Conservation (phyloP, 2,113 vertebrate species). For the Aegotheles bennettii region DNA sequence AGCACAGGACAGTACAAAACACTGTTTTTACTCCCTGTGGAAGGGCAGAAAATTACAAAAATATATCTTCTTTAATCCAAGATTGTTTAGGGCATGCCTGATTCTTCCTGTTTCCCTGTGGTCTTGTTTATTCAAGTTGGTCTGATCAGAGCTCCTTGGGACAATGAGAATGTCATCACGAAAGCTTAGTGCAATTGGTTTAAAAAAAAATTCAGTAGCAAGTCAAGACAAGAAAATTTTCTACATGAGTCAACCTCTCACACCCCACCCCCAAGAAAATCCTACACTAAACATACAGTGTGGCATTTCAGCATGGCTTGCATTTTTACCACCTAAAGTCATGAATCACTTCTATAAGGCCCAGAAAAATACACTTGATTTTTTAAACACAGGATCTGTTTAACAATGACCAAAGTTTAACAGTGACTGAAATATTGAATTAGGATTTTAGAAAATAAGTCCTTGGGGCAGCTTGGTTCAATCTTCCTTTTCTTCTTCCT, state of each 20-base stretch:
- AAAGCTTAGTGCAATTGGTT: constrained; percentile 61
- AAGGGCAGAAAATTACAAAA: constrained; percentile 43
- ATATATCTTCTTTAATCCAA: constrained; percentile 45
- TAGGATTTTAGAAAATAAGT: neutral
- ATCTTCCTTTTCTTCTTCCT: neutral
- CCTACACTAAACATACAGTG: neutral
- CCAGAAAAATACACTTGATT: neutral
- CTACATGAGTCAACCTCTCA: neutral
- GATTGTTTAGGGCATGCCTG: constrained; percentile 10
- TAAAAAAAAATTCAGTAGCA: constrained; percentile 45
- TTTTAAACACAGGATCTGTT: neutral
- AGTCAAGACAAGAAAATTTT: constrained; percentile 20
- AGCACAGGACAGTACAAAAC: constrained; percentile 41
- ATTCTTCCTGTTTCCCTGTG: constrained; percentile 17
- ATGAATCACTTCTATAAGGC: neutral
- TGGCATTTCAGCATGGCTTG: constrained; percentile 11
- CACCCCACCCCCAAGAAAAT: neutral
- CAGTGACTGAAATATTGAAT: neutral
- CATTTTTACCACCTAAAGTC: neutral
- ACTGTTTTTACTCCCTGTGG: neutral
- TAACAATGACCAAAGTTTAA: neutral
- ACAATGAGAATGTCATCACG: neutral
- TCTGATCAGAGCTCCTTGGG: constrained; percentile 27
- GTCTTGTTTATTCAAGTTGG: neutral
- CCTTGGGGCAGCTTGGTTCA: neutral